Evolutionary conservation across 2,888 invertebrate genomes (phyloP), one percentile per base, ranked within the genome.

Genomic region (Helicoverpa assulta): DNA sequence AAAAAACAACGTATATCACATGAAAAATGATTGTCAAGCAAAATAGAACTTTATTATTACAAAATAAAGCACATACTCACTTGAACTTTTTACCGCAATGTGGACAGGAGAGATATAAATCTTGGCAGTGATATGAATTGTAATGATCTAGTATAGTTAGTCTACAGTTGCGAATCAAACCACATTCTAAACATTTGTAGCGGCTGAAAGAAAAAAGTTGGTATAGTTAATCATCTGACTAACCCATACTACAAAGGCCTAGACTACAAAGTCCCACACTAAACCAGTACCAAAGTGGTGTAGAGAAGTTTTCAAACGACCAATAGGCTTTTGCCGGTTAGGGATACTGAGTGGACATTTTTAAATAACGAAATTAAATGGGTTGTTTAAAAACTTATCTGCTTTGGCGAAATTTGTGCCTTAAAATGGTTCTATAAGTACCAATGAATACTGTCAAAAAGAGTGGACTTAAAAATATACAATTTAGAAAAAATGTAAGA

Each of bases 151-250:
- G 81, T 16, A 93, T 86, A 0, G 91, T 88, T 10, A 82, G 50
- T 0, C 87, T 84, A 26, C 86, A 88, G 12, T 86, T 80, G 0
- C 92, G 81, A 0, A 82, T 82, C 10, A 93, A 37, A 0, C 88
- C 91, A 56, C 94, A 94, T 21, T 85, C 89, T 0, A 66, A 21
- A 72, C 94, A 94, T 78, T 88, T 89, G 82, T 91, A 93, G 0
- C 94, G 90, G 0, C 94, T 94, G 84, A 0, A 76, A 84, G 62
- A 10, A 47, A 63, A 26, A 52, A 57, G 33, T 33, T 33, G 8
- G 8, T 33, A 33, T 3, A 47, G 6, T 47, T 47, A 47, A 43
- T 43, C 37, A 37, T 40, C 40, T 40, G 4, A 2, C 14, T 12
- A 40, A 12, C 37, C 37, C 10, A 3, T 37, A 10, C 12, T 37